Conservation (phyloP, 2,888 invertebrate genomes). For the Synergus itoensis region DNA sequence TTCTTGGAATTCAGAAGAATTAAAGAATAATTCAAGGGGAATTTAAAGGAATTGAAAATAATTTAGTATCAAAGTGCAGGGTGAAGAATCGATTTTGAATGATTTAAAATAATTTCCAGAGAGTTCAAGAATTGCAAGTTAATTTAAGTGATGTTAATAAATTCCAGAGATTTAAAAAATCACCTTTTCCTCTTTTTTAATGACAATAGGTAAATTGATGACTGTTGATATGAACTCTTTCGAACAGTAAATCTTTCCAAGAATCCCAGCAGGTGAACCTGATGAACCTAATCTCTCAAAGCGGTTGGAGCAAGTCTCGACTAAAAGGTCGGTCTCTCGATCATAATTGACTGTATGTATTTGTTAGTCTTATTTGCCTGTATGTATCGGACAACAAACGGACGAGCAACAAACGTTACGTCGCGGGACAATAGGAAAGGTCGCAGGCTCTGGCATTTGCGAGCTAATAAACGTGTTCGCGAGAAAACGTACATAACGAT, state of each 20-base stretch:
- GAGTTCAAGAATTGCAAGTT: too few species aligned
- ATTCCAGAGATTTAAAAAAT: too few species aligned
- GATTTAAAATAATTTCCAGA: too few species aligned
- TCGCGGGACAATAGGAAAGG: slow-evolving; percentile 65
- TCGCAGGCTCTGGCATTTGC: slow-evolving; percentile 62
- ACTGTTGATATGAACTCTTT: neutral
- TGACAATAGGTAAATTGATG: neutral
- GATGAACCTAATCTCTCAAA: slow-evolving; percentile 1
- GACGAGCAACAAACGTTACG: slow-evolving; percentile 52
- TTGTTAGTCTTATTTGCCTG: slow-evolving; percentile 26
- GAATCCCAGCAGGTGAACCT: slow-evolving; percentile 12
- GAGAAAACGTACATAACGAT: slow-evolving; percentile 60
- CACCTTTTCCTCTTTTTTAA: neutral
- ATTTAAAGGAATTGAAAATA: too few species aligned
- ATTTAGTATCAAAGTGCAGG: too few species aligned
- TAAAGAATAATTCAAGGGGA: too few species aligned
- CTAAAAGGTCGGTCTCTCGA: slow-evolving; percentile 16
- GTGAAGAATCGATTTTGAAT: too few species aligned
- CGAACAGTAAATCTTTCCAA: neutral
- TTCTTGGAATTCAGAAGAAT: too few species aligned
- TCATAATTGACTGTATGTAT: slow-evolving; percentile 12
- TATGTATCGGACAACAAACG: slow-evolving; percentile 18
- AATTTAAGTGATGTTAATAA: too few species aligned
- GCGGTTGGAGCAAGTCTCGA: neutral
- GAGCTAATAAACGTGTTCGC: slow-evolving; percentile 63